Conservation (phyloP, 2,888 invertebrate genomes). For the Scaptomyza reducta region DNA sequence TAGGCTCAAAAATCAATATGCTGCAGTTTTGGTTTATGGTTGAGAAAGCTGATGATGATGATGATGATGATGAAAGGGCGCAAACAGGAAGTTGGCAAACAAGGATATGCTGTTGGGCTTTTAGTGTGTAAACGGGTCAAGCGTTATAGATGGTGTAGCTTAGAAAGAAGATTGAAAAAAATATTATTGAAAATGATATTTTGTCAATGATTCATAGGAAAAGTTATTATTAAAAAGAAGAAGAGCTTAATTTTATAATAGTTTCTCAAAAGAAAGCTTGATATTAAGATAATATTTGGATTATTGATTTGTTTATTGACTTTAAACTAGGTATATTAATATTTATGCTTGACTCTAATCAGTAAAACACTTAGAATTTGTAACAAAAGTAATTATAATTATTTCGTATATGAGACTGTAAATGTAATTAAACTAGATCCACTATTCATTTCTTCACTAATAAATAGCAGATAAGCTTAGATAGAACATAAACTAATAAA, state of each 20-base stretch:
- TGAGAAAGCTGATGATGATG: background rate
- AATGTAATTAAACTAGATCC: too few species aligned
- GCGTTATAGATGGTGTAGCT: constrained; percentile 9
- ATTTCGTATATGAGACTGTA: too few species aligned
- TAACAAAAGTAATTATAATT: too few species aligned
- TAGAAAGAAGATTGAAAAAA: background rate
- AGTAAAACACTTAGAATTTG: too few species aligned
- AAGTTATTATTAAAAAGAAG: background rate
- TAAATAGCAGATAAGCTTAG: too few species aligned
- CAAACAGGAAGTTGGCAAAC: constrained; percentile 51
- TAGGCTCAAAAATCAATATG: constrained; percentile 55
- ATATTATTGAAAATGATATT: too few species aligned
- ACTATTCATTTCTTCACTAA: too few species aligned
- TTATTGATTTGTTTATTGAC: background rate
- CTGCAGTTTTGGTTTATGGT: constrained; percentile 35
- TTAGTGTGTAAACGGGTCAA: constrained; percentile 40
- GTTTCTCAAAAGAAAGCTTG: background rate
- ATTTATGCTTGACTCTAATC: too few species aligned
- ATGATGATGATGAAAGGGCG: constrained; percentile 19
- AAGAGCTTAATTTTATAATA: background rate
- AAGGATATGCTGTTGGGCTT: constrained; percentile 34
- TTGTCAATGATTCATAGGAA: background rate
- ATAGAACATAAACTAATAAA: too few species aligned
- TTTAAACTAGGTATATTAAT: background rate
- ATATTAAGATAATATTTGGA: background rate